phyloP scores from a whole-genome alignment of 2,113 vertebrate species.

The Indicator indicator region DNA sequence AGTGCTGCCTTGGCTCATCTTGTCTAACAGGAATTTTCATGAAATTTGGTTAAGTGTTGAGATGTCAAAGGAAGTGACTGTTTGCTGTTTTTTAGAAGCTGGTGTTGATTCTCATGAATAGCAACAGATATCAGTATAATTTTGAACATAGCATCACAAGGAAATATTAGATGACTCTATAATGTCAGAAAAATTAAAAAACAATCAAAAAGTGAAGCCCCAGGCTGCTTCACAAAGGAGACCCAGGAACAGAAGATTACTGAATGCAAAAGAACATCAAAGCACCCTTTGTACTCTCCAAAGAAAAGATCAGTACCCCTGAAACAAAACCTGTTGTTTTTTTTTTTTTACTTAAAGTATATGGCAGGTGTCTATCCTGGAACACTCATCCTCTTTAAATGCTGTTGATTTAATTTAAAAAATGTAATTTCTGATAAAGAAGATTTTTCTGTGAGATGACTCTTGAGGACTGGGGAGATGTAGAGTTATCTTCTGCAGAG shows the following conservation, averaged over 20 bases:
- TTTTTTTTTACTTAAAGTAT: not conserved
- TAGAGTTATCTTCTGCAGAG: not conserved
- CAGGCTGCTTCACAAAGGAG: not conserved
- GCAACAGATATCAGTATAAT: not conserved
- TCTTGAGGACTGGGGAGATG: not conserved
- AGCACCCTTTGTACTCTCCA: not conserved
- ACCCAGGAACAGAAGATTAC: not conserved
- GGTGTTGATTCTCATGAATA: not conserved
- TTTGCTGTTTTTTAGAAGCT: not conserved
- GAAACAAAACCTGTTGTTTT: not conserved
- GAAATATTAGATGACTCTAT: not conserved
- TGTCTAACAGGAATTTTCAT: not conserved
- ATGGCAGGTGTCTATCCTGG: not conserved
- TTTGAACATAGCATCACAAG: not conserved
- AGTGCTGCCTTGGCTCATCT: not conserved
- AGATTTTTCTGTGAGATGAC: not conserved
- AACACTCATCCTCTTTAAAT: not conserved
- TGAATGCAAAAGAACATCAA: not conserved
- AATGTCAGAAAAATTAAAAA: not conserved
- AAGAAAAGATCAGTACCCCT: not conserved
- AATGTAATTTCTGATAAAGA: not conserved
- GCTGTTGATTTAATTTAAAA: not conserved
- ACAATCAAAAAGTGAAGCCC: not conserved
- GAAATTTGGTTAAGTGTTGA: not conserved
- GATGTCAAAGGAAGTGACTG: not conserved